Evolutionary conservation across 2,113 vertebrate genomes (phyloP).

Genomic region (Odontesthes bonariensis): DNA sequence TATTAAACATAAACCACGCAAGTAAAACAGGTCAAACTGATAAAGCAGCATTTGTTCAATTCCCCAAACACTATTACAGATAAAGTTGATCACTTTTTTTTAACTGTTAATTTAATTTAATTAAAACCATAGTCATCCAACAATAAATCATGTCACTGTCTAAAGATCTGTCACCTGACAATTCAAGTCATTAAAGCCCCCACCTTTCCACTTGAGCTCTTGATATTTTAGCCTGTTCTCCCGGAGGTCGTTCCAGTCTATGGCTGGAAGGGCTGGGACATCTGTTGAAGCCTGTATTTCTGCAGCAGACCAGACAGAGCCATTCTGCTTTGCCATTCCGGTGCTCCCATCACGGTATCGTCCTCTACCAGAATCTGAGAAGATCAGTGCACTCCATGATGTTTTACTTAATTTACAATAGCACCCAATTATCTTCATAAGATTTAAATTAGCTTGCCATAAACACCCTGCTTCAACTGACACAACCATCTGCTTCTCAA

Average conservation of each 20-base stretch:
- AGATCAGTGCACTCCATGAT: neutral
- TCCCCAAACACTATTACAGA: too few species aligned
- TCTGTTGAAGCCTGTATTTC: slow-evolving; percentile 30
- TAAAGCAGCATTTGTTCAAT: too few species aligned
- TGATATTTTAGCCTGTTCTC: slow-evolving; percentile 89
- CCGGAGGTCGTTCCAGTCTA: slow-evolving; percentile 89
- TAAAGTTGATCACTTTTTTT: neutral
- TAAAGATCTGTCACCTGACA: neutral
- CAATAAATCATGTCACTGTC: neutral
- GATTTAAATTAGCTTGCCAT: too few species aligned
- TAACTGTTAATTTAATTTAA: too few species aligned
- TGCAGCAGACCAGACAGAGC: slow-evolving; percentile 70
- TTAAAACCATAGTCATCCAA: neutral
- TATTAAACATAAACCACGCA: neutral
- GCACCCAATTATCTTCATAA: too few species aligned
- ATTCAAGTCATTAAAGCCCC: slow-evolving; percentile 16
- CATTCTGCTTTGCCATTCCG: neutral
- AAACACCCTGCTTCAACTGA: too few species aligned
- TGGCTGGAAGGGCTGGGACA: slow-evolving; percentile 39
- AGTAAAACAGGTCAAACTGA: too few species aligned
- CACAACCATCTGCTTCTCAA: too few species aligned
- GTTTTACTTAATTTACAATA: too few species aligned
- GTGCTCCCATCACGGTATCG: neutral
- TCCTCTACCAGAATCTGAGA: slow-evolving; percentile 20
- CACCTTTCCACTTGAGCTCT: slow-evolving; percentile 93